These are phyloP conservation scores for Cryptocephalus moraei DNA, from an alignment of 2,888 invertebrate species.

Conservation along the genomic window DNA sequence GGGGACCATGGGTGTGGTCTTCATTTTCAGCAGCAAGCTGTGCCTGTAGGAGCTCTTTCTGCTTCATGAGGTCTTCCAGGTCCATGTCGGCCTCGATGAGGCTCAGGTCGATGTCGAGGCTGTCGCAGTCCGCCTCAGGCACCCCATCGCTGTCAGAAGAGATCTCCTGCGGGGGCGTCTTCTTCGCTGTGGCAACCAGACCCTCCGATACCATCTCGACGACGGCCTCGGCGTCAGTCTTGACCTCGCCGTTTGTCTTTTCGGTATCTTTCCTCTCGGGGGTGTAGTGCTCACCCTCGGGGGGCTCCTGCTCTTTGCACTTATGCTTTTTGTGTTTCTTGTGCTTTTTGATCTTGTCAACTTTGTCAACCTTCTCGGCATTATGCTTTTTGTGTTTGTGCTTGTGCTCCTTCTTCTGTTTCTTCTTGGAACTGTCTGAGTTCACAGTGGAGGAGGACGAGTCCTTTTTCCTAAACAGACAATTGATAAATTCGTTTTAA, in stretches of 20 bases:
- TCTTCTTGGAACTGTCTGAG: slow-evolving; percentile 43
- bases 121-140: slow-evolving; percentile 54
- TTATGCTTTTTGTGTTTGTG: slow-evolving; percentile 44
- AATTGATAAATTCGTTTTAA: too few species aligned
- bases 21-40: slow-evolving; percentile 64
- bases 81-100: slow-evolving; percentile 79
- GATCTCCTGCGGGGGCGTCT: slow-evolving; percentile 41
- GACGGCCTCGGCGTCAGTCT: slow-evolving; percentile 40
- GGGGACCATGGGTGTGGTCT: slow-evolving; percentile 29
- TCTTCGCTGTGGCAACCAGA: slow-evolving; percentile 24
- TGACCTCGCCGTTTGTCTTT: slow-evolving; percentile 14
- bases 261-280: slow-evolving; percentile 24
- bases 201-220: slow-evolving; percentile 42
- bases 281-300: slow-evolving; percentile 36
- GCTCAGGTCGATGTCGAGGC: slow-evolving; percentile 58
- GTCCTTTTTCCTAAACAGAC: too few species aligned
- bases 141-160: slow-evolving; percentile 56
- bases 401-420: slow-evolving; percentile 54
- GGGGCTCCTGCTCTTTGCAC: slow-evolving; percentile 39
- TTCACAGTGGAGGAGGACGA: neutral
- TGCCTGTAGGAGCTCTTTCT: slow-evolving; percentile 75
- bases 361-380: slow-evolving; percentile 42
- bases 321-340: slow-evolving; percentile 55
- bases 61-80: slow-evolving; percentile 80
- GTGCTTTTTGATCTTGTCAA: slow-evolving; percentile 48